These are phyloP conservation scores for Polietes domitor DNA, from an alignment of 2,888 invertebrate genomes.

Conservation along the genomic window DNA sequence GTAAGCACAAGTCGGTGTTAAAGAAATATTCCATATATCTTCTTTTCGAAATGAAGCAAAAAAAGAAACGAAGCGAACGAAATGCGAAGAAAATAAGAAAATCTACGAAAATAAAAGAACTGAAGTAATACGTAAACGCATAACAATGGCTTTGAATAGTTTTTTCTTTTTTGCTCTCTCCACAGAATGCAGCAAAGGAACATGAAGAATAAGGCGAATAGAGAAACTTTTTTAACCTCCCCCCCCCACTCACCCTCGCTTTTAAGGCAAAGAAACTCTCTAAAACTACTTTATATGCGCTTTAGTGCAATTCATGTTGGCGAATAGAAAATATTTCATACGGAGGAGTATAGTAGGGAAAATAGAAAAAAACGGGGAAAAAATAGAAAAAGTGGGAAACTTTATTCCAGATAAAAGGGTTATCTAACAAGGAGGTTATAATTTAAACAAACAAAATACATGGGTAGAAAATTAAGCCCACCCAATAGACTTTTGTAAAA, in stretches of 20 bases:
- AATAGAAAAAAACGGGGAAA: constrained; percentile 18
- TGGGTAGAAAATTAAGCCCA: too few relatives aligned
- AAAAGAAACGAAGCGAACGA: constrained; percentile 21
- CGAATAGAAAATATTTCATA: constrained; percentile 41
- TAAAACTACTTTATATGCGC: constrained; percentile 58
- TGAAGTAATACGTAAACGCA: constrained; percentile 52
- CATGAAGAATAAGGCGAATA: constrained; percentile 42
- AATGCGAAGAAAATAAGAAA: background rate
- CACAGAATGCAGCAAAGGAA: background rate
- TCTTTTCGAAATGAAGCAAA: background rate
- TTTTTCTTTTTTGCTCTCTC: constrained; percentile 8
- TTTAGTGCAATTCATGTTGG: constrained; percentile 63
- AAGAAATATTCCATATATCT: constrained; percentile 54
- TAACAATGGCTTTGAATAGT: constrained; percentile 56
- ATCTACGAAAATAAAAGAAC: constrained; percentile 43
- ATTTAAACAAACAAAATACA: too few relatives aligned
- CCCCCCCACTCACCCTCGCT: background rate
- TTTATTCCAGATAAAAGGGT: background rate
- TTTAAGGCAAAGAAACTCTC: constrained; percentile 25
- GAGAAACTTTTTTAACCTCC: background rate
- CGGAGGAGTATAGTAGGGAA: background rate
- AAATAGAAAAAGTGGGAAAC: constrained; percentile 32
- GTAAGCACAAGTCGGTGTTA: constrained; percentile 22
- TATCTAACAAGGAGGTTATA: too few relatives aligned
- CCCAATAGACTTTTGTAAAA: too few relatives aligned